Evolutionary conservation across 2,113 vertebrate genomes (phyloP).

Genomic region (Nannobrachium achirus): DNA sequence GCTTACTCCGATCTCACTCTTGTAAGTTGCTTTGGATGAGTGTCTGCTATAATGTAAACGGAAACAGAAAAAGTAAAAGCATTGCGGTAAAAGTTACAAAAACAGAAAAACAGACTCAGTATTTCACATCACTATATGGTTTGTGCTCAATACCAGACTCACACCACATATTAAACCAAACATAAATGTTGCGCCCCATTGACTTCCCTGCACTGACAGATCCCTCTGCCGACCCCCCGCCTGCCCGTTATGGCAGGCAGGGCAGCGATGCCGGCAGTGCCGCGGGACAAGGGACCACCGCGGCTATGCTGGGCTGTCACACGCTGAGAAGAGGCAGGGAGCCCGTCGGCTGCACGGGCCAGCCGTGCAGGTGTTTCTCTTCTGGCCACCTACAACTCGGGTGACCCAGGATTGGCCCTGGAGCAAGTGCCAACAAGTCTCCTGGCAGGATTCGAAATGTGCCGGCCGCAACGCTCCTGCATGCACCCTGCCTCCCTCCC

Average conservation of each 20-base stretch:
- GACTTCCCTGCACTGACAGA: no score
- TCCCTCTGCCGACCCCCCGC: no score
- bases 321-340: not conserved
- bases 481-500: no score
- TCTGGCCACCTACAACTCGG: not conserved
- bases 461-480: no score
- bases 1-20: no score
- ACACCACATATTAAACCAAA: no score
- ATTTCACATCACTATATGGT: no score
- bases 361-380: slow-evolving; percentile 2
- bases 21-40: no score
- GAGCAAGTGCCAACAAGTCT: not conserved
- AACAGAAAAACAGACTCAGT: no score
- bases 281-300: not conserved
- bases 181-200: no score
- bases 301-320: not conserved
- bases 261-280: not conserved
- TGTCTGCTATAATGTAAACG: no score
- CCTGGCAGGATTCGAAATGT: not conserved
- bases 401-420: not conserved
- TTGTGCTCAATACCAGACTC: no score
- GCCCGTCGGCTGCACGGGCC: not conserved
- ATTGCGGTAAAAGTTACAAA: not conserved
- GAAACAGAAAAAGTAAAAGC: not conserved
- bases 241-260: not conserved